phyloP scores from a whole-genome alignment of 2,797 vertebrate genomes.

The Phalloptychus januarius region DNA sequence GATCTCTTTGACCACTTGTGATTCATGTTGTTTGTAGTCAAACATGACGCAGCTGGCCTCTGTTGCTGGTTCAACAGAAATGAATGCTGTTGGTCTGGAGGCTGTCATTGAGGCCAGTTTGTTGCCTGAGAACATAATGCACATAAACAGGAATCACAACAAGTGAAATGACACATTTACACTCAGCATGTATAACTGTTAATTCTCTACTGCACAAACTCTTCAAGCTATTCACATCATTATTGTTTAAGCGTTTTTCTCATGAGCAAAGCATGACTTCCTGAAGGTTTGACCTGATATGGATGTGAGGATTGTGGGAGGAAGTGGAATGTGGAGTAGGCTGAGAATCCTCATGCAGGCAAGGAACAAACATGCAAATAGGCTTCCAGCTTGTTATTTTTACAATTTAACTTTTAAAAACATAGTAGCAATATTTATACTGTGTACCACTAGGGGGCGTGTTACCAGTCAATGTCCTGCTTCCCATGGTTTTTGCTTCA shows the following conservation, averaged over 20 bases:
- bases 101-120: conserved; percentile 10
- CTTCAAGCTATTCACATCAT: not conserved
- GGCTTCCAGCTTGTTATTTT: not conserved
- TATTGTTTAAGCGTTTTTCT: not conserved
- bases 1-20: not conserved
- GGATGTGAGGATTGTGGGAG: not conserved
- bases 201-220: not conserved
- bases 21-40: conserved; percentile 32
- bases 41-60: conserved; percentile 12
- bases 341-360: not conserved
- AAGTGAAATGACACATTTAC: not conserved
- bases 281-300: not conserved
- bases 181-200: not conserved
- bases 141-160: not conserved
- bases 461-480: not conserved
- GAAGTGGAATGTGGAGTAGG: not conserved
- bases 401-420: not conserved
- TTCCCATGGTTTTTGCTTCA: not conserved
- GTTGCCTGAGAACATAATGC: not conserved
- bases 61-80: conserved; percentile 14
- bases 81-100: conserved; percentile 8
- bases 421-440: not conserved
- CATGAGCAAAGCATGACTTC: not conserved
- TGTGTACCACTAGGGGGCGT: not conserved
- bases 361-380: not conserved